These are phyloP conservation scores for Trichoplusia ni DNA, from an alignment of 1,140 invertebrate genomes.

Conservation along the genomic window DNA sequence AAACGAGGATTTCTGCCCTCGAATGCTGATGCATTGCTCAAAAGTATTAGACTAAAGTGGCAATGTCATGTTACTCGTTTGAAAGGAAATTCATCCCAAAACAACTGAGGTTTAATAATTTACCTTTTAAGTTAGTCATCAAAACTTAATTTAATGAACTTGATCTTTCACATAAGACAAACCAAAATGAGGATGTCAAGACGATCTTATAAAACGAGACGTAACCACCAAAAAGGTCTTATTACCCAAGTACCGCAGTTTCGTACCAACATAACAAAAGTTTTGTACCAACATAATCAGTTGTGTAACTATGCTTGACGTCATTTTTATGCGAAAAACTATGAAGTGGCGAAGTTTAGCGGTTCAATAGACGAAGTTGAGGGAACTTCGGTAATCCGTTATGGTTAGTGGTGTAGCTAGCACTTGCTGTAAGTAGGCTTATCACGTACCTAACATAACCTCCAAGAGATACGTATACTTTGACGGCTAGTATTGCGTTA, in stretches of 20 bases:
- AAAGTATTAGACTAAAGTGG: too few relatives aligned
- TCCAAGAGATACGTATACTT: not conserved
- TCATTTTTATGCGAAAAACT: constrained; percentile 22
- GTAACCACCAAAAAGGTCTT: too few relatives aligned
- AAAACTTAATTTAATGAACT: too few relatives aligned
- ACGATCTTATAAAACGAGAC: too few relatives aligned
- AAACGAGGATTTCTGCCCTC: too few relatives aligned
- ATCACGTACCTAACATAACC: not conserved
- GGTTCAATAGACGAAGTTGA: not conserved
- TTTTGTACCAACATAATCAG: not conserved
- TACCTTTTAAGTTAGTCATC: too few relatives aligned
- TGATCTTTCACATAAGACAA: too few relatives aligned
- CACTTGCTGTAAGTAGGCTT: not conserved
- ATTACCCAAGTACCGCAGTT: not conserved
- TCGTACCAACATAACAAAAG: not conserved
- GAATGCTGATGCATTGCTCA: too few relatives aligned
- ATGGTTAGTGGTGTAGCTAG: not conserved
- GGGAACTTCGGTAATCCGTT: not conserved
- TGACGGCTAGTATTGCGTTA: not conserved
- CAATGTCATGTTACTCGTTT: too few relatives aligned
- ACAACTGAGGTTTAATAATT: too few relatives aligned
- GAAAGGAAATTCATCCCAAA: too few relatives aligned
- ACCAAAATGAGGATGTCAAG: too few relatives aligned
- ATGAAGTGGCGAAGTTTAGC: constrained; percentile 16
- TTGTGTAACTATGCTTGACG: not conserved